Evolutionary conservation across 2,797 vertebrate genomes (phyloP), one percentile per base, ranked within the genome.

Genomic region (Alauda arvensis): DNA sequence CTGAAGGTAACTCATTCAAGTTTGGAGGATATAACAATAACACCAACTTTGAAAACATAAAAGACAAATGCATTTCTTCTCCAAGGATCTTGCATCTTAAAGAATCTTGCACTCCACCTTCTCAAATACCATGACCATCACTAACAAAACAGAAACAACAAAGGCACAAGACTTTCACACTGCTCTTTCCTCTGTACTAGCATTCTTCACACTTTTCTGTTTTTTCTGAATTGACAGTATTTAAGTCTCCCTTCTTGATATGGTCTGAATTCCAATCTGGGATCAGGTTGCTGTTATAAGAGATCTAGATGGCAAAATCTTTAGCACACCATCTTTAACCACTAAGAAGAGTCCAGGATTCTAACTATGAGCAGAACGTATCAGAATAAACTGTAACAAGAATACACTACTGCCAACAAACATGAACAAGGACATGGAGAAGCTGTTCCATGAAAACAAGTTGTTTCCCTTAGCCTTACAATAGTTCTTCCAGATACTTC

Each of bases 401-500:
- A 86, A 67, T 9, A 25, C 6, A 59, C 13, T 15, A 9, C 23
- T 56, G 34, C 31, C 71, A 77, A 59, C 12, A 55, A 82, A 83
- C 26, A 79, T 4, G 13, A 83, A 63, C 34, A 83, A 76, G 46
- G 43, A 82, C 17, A 67, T 2, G 1, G 26, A 88, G 19, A 88
- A 77, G 3, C 7, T 63, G 18, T 77, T 84, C 77, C 20, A 48
- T 21, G 8, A 68, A 83, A 81, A 51, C 10, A 63, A 63, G 15
- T 4, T 26, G 46, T 68, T 81, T 87, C 33, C 49, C 78, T 62
- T 77, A 77, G 40, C 40, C 61, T 91, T 85, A 34, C 39, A 76
- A 72, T 61, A 77, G 46, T 57, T 91, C 51, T 95, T 89, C 43
- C 70, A 92, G 49, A 88, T 67, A 83, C 34, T 83, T 82, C 65